These are phyloP conservation scores for Corythoichthys haematopterus DNA, from an alignment of 2,113 vertebrate species.

Conservation along the genomic window DNA sequence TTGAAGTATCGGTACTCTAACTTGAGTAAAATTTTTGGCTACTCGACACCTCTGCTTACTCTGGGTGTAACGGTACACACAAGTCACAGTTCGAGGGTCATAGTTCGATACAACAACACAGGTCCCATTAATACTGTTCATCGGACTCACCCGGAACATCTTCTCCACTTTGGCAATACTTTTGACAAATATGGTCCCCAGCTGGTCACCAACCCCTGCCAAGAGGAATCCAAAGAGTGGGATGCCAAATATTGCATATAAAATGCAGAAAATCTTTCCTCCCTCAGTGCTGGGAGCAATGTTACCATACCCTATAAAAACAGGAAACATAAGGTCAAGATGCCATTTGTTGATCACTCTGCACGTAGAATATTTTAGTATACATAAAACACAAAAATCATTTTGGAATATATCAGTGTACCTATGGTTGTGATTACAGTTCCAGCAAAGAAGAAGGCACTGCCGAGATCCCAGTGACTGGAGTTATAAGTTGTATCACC, in stretches of 20 bases:
- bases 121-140: not conserved
- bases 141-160: constrained; percentile 86
- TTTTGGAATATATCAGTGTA: constrained; percentile 45
- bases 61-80: no score
- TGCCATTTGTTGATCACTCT: not conserved
- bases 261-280: constrained; percentile 94
- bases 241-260: constrained; percentile 95
- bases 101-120: no score
- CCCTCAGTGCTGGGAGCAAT: constrained; percentile 93
- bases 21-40: no score
- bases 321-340: not conserved
- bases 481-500: constrained; percentile 88
- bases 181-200: constrained; percentile 97
- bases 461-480: constrained; percentile 95
- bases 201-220: constrained; percentile 93
- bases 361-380: not conserved
- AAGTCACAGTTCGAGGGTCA: no score
- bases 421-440: constrained; percentile 98
- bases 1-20: no score
- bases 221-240: constrained; percentile 94
- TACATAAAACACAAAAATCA: not conserved
- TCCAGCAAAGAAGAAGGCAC: constrained; percentile 98
- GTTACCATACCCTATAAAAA: constrained; percentile 85
- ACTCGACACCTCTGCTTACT: no score
- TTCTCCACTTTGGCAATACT: constrained; percentile 92